These are phyloP conservation scores for Drosophila mercatorum DNA, from an alignment of 2,888 invertebrate genomes.

Conservation along the genomic window DNA sequence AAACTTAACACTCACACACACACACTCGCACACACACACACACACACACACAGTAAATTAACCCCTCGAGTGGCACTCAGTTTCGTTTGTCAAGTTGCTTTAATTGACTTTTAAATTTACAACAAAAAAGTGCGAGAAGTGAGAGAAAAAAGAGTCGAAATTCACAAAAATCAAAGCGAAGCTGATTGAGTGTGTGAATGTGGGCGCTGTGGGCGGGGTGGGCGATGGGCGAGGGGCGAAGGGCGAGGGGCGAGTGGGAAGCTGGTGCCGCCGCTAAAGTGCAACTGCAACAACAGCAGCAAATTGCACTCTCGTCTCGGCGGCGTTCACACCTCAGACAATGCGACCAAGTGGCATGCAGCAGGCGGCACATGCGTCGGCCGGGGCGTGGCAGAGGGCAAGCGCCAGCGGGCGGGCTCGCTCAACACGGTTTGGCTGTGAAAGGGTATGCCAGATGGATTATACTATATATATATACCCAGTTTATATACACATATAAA, in stretches of 20 bases:
- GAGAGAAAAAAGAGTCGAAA: constrained; percentile 18
- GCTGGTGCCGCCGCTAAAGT: constrained; percentile 42
- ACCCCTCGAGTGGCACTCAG: constrained; percentile 78
- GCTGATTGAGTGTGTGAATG: constrained; percentile 34
- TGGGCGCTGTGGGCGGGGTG: neutral
- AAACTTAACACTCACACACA: constrained; percentile 34
- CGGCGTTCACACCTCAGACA: constrained; percentile 75
- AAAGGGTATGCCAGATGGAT: neutral
- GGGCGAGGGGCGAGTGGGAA: constrained; percentile 1
- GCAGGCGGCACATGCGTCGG: constrained; percentile 35
- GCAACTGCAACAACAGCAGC: constrained; percentile 47
- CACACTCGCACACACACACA: constrained; percentile 16
- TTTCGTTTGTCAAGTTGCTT: constrained; percentile 76
- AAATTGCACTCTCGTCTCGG: constrained; percentile 73
- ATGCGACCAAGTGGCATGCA: constrained; percentile 63
- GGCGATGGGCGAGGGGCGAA: rapidly evolving
- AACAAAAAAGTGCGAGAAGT: constrained; percentile 25
- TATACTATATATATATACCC: no score
- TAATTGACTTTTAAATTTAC: constrained; percentile 79
- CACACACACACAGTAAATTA: constrained; percentile 65
- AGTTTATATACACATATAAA: no score
- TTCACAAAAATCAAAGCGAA: constrained; percentile 68
- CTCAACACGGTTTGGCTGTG: constrained; percentile 40
- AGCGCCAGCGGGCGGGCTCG: constrained; percentile 43
- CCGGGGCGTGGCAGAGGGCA: constrained; percentile 10